phyloP scores from a whole-genome alignment of 2,797 vertebrate species.

The Pipistrellus pipistrellus region DNA sequence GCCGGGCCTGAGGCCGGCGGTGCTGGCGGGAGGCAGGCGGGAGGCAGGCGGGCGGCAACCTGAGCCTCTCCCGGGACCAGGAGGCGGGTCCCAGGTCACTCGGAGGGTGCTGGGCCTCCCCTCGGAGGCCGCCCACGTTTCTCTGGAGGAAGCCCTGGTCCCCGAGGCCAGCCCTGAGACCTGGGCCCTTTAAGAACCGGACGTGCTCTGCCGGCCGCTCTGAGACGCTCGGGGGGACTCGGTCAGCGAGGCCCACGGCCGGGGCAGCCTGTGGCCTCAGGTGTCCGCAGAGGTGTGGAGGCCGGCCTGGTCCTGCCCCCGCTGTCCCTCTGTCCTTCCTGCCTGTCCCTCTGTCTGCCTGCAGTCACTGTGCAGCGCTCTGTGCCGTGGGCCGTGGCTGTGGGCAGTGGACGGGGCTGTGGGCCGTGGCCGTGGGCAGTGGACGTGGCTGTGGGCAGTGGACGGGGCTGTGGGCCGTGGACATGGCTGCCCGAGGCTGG shows the following conservation, averaged over 20 bases:
- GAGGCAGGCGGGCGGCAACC: neutral
- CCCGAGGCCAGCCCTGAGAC: neutral
- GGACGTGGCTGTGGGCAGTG: too few relatives aligned
- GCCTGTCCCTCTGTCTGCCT: neutral
- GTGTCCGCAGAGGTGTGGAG: neutral
- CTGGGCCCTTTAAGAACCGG: neutral
- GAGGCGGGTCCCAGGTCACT: neutral
- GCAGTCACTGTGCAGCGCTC: neutral
- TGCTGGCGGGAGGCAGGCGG: too few relatives aligned
- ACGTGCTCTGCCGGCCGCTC: neutral
- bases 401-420: too few relatives aligned
- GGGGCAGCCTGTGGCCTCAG: neutral
- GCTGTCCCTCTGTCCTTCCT: neutral
- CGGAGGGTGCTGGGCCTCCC: neutral
- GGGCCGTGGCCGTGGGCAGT: too few relatives aligned
- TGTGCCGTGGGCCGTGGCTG: too few relatives aligned
- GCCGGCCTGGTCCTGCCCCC: neutral
- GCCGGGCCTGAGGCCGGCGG: too few relatives aligned
- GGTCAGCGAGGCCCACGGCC: neutral
- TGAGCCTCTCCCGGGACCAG: neutral
- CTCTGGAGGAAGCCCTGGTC: neutral
- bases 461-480: too few relatives aligned
- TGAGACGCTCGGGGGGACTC: neutral
- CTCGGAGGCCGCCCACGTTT: neutral
- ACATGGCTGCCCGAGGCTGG: neutral